Evolutionary conservation across 1,140 invertebrate genomes (phyloP).

Genomic region (Mamestra configurata): DNA sequence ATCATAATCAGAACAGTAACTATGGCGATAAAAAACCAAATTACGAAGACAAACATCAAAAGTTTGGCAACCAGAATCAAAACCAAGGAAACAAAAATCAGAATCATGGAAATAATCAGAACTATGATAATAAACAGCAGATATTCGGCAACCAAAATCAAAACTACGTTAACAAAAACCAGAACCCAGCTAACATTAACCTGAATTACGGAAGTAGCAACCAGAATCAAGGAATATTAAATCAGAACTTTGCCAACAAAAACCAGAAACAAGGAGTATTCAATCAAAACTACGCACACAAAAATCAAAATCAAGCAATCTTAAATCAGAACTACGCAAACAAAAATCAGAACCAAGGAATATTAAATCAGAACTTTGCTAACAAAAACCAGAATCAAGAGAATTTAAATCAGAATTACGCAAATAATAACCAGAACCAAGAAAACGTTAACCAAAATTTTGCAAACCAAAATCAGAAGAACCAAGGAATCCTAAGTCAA

Average conservation of each 20-base stretch:
- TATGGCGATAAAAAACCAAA: slow-evolving; percentile 20
- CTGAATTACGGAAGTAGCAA: neutral
- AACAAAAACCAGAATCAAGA: slow-evolving; percentile 24
- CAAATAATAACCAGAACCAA: slow-evolving; percentile 41
- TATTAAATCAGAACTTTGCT: neutral
- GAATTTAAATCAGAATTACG: slow-evolving; percentile 50
- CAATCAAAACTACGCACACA: neutral
- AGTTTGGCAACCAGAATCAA: neutral
- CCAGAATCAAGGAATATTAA: neutral
- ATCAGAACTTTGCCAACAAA: neutral
- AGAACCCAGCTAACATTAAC: neutral
- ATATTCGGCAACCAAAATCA: neutral
- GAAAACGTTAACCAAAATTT: neutral
- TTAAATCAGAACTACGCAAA: slow-evolving; percentile 1
- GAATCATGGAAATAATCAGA: neutral
- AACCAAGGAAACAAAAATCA: neutral
- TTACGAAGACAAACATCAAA: neutral
- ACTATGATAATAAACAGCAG: neutral
- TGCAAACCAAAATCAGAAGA: neutral
- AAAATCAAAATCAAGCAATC: neutral
- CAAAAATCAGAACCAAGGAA: neutral
- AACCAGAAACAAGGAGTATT: neutral
- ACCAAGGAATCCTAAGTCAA: neutral
- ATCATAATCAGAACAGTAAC: slow-evolving; percentile 56
- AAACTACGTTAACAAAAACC: neutral